phyloP scores from a whole-genome alignment of 2,797 vertebrate genomes.

The Gambelia wislizenii region DNA sequence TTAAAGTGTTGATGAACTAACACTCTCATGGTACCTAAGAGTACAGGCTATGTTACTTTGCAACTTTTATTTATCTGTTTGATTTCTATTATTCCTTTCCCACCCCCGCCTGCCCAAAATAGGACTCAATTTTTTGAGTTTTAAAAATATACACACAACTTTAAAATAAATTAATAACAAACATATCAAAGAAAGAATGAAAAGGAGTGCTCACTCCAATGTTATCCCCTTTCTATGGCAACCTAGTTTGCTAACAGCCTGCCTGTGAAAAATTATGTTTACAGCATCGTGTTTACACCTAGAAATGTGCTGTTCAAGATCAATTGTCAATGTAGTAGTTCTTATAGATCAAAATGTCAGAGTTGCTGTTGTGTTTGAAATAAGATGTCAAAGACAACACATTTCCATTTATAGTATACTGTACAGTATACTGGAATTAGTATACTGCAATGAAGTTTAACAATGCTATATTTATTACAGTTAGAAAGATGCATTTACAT shows the following conservation, averaged over 20 bases:
- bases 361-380: neutral
- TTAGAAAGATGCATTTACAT: neutral
- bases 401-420: neutral
- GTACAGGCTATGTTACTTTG: neutral
- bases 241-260: neutral
- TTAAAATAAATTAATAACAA: neutral
- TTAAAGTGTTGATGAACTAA: neutral
- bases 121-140: neutral
- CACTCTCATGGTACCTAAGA: neutral
- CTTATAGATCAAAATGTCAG: neutral
- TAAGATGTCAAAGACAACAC: slow-evolving; percentile 6
- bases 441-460: neutral
- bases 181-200: neutral
- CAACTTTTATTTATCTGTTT: neutral
- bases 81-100: neutral
- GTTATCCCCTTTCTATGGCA: too few relatives aligned
- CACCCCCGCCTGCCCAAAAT: neutral
- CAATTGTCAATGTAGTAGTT: neutral
- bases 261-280: neutral
- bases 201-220: neutral
- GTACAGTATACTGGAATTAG: neutral
- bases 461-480: neutral
- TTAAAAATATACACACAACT: neutral
- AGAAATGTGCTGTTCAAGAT: neutral
- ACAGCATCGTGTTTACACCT: slow-evolving; percentile 17